Conservation (phyloP, 1,140 invertebrate species). For the Dufourea novaeangliae region DNA sequence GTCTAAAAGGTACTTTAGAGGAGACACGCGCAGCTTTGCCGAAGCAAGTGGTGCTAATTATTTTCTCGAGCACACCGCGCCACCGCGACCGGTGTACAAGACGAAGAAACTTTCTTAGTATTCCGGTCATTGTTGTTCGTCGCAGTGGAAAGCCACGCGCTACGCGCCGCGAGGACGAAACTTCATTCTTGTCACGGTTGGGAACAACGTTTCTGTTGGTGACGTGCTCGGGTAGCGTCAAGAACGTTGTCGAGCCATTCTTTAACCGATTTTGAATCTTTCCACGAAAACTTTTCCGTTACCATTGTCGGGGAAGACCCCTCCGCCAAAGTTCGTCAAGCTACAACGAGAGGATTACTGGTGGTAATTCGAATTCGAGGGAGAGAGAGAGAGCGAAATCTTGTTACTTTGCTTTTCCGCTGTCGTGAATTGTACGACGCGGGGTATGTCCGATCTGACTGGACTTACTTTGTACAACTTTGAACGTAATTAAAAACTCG, state of each 20-base stretch:
- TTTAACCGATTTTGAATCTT: constrained; percentile 37
- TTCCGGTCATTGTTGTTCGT: constrained; percentile 40
- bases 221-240: constrained; percentile 27
- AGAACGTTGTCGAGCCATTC: constrained; percentile 15
- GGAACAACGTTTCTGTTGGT: constrained; percentile 38
- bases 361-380: constrained; percentile 24
- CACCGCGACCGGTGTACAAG: constrained; percentile 32
- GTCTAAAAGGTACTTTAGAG: background rate
- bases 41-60: constrained; percentile 47
- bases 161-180: constrained; percentile 43
- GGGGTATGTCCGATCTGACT: background rate
- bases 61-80: constrained; percentile 32
- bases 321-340: constrained; percentile 27
- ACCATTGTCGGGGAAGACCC: background rate
- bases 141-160: constrained; percentile 46
- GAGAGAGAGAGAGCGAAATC: constrained; percentile 1
- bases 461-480: background rate
- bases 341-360: constrained; percentile 15
- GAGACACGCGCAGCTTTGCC: constrained; percentile 13
- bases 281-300: constrained; percentile 24
- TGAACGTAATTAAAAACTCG: constrained; percentile 11
- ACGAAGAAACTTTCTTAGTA: constrained; percentile 48
- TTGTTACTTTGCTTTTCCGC: constrained; percentile 11
- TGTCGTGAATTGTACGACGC: background rate
- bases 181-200: constrained; percentile 53